Conservation (phyloP, 2,888 invertebrate species). For the Volucella inflata region DNA sequence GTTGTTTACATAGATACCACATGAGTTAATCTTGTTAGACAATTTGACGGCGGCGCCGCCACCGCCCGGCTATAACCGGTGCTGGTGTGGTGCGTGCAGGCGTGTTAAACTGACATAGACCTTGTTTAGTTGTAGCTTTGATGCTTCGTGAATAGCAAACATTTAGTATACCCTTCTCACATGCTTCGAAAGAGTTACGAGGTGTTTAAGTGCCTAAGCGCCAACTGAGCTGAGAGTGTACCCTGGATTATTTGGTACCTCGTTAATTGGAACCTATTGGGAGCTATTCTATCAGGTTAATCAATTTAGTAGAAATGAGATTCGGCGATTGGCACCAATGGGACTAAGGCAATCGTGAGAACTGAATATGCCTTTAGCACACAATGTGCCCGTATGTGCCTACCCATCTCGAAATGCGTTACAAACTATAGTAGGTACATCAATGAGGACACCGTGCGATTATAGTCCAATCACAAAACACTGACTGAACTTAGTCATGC, state of each 20-base stretch:
- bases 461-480: background rate
- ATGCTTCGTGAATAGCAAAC: conserved; percentile 50
- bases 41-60: background rate
- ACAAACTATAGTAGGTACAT: conserved; percentile 19
- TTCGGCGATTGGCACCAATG: conserved; percentile 38
- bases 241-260: conserved; percentile 39
- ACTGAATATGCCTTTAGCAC: conserved; percentile 2
- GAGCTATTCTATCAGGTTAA: conserved; percentile 25
- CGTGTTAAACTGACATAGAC: conserved; percentile 51
- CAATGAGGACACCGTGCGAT: conserved; percentile 8
- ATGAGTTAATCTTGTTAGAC: conserved; percentile 20
- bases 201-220: conserved; percentile 49
- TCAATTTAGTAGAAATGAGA: conserved; percentile 39
- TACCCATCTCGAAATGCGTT: conserved; percentile 1
- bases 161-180: conserved; percentile 20
- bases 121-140: background rate
- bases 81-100: background rate
- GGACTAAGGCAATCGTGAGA: conserved; percentile 2
- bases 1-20: conserved; percentile 51
- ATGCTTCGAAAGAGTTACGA: conserved; percentile 40
- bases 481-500: conserved; percentile 46
- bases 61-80: too few relatives aligned
- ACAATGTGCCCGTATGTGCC: background rate
- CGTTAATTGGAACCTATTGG: conserved; percentile 33
- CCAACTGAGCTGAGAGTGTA: conserved; percentile 41